A percentile compares a stretch with the other conserved stretches of the same genome.
phyloP scores from a whole-genome alignment of 2,888 invertebrate genomes.

The Nowickia ferox region DNA sequence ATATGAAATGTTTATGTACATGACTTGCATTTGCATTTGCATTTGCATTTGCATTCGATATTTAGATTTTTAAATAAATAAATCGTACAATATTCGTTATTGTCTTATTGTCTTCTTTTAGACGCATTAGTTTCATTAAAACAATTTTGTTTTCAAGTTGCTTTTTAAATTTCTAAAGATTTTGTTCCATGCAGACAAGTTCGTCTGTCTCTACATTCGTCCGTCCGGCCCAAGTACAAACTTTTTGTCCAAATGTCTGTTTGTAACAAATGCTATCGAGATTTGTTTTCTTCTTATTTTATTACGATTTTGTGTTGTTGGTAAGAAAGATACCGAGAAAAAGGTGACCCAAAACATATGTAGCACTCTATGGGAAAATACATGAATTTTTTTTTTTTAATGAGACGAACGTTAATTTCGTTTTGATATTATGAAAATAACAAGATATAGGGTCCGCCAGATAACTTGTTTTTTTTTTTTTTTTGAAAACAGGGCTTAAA shows the following conservation, averaged over 20 bases:
- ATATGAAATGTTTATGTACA: constrained; percentile 35
- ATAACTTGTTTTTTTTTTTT: too few relatives aligned
- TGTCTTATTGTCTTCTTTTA: constrained; percentile 36
- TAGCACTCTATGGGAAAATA: background rate
- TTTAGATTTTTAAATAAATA: constrained; percentile 48
- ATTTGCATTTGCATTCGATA: constrained; percentile 55
- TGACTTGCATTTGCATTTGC: constrained; percentile 61
- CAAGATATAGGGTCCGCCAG: too few relatives aligned
- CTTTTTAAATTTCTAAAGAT: constrained; percentile 15
- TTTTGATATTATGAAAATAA: too few relatives aligned
- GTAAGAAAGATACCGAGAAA: constrained; percentile 7
- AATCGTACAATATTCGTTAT: constrained; percentile 3
- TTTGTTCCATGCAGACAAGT: constrained; percentile 10
- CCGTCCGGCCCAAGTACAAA: background rate
- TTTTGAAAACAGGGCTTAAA: too few relatives aligned
- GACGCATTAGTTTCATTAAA: constrained; percentile 35
- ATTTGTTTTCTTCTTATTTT: constrained; percentile 36
- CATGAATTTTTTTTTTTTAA: background rate
- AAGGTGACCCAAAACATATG: constrained; percentile 3
- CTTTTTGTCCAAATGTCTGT: background rate
- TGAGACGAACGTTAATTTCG: too few relatives aligned
- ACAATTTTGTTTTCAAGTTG: constrained; percentile 6
- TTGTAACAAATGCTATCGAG: constrained; percentile 53
- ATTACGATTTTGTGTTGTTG: constrained; percentile 39
- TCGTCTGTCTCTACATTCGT: background rate